These are phyloP conservation scores for Sternarchorhynchus goeldii DNA, from an alignment of 2,797 vertebrate species.

Conservation along the genomic window DNA sequence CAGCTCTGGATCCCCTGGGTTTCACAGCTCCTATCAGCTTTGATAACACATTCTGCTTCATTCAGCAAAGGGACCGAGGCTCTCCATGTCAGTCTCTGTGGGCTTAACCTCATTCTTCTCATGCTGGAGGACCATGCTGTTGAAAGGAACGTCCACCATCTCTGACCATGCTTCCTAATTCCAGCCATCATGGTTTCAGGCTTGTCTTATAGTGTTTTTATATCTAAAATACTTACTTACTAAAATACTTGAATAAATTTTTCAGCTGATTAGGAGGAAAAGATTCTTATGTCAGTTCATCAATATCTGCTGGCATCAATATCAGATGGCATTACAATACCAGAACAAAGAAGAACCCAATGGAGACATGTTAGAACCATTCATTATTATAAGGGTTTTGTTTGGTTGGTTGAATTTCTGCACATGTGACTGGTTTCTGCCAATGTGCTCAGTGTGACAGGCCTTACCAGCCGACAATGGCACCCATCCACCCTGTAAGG, in stretches of 20 bases:
- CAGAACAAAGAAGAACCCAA: conserved; percentile 19
- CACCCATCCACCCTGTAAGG: not conserved
- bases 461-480: too few relatives aligned
- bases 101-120: conserved; percentile 43
- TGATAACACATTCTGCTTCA: conserved; percentile 46
- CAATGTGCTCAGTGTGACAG: too few relatives aligned
- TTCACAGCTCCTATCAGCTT: conserved; percentile 26
- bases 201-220: too few relatives aligned
- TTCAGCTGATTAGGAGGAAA: not conserved
- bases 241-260: too few relatives aligned
- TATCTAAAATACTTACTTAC: too few relatives aligned
- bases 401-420: not conserved
- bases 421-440: not conserved
- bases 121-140: conserved; percentile 26
- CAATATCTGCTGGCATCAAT: conserved; percentile 30
- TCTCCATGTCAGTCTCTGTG: conserved; percentile 27
- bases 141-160: conserved; percentile 22
- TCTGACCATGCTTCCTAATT: not conserved
- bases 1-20: conserved; percentile 37
- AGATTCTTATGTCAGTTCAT: conserved; percentile 28
- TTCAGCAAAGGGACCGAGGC: conserved; percentile 25
- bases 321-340: conserved; percentile 41
- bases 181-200: not conserved
- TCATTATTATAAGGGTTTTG: not conserved
- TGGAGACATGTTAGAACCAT: conserved; percentile 4